Conservation (phyloP, 2,797 vertebrate species). For the Petrocephalus sullivani region DNA sequence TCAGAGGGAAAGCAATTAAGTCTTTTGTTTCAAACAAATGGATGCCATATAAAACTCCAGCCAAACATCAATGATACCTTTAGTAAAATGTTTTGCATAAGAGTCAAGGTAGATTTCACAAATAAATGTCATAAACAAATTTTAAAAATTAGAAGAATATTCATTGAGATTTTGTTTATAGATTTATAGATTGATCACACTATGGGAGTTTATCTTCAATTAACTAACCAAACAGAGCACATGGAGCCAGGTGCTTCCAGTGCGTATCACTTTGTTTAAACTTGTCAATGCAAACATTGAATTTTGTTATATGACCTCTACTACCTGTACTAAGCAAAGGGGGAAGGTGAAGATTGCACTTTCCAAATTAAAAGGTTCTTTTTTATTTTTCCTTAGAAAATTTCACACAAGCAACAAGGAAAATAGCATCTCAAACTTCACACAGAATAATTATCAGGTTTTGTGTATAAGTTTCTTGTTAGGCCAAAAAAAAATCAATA, state of each 20-base stretch:
- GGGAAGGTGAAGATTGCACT: background rate
- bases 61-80: background rate
- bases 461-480: conserved; percentile 36
- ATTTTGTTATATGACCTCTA: conserved; percentile 21
- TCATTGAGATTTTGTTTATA: conserved; percentile 50
- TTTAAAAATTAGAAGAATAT: conserved; percentile 67
- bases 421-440: conserved; percentile 19
- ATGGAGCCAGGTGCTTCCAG: conserved; percentile 28
- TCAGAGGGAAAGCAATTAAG: background rate
- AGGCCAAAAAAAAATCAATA: conserved; percentile 30
- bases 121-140: conserved; percentile 65
- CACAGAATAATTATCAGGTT: conserved; percentile 25
- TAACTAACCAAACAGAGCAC: conserved; percentile 68
- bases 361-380: conserved; percentile 11
- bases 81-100: background rate
- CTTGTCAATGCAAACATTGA: conserved; percentile 41
- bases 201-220: conserved; percentile 75
- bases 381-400: too few species aligned
- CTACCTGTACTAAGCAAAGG: conserved; percentile 15
- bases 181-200: conserved; percentile 74
- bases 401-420: background rate
- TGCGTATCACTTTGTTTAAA: conserved; percentile 42
- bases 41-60: background rate
- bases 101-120: conserved; percentile 46
- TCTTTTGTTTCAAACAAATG: background rate